Evolutionary conservation across 2,113 vertebrate species (phyloP).

Genomic region (Festucalex cinctus): DNA sequence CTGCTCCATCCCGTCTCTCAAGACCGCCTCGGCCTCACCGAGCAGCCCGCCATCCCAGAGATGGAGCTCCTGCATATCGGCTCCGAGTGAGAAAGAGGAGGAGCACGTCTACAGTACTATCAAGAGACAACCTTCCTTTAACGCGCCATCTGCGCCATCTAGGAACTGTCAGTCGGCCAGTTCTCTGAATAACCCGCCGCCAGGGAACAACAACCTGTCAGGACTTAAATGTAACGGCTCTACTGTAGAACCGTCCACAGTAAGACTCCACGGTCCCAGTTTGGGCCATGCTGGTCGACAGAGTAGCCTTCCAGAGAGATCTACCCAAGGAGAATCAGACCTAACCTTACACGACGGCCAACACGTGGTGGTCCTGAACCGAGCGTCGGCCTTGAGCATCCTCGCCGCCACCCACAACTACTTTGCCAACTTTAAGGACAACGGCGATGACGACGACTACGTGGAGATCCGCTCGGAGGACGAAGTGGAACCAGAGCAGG

Average conservation of each 20-base stretch:
- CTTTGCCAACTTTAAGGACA: conserved; percentile 92
- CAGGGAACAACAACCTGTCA: conserved; percentile 63
- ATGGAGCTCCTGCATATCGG: conserved; percentile 81
- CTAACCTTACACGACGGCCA: conserved; percentile 92
- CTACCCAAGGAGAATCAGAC: conserved; percentile 72
- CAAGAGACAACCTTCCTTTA: conserved; percentile 69
- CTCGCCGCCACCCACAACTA: conserved; percentile 90
- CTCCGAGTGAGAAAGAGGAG: conserved; percentile 80
- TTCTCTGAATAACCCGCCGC: conserved; percentile 74
- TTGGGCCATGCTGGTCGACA: conserved; percentile 60
- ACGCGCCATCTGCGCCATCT: conserved; percentile 66
- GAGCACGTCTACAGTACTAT: conserved; percentile 81
- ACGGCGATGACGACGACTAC: conserved; percentile 86
- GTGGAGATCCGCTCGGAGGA: conserved; percentile 97
- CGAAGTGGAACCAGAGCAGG: conserved; percentile 69
- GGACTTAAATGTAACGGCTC: conserved; percentile 44
- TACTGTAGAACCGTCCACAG: conserved; percentile 38
- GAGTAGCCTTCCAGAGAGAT: conserved; percentile 72
- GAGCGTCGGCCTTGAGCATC: conserved; percentile 74
- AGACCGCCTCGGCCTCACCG: conserved; percentile 61
- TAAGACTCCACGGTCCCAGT: conserved; percentile 41
- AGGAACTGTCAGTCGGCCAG: conserved; percentile 77
- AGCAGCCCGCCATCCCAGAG: conserved; percentile 72
- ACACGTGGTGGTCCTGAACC: conserved; percentile 86
- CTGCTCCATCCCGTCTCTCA: conserved; percentile 82